Evolutionary conservation across 2,113 vertebrate genomes (phyloP).

Genomic region (Labrus mixtus): DNA sequence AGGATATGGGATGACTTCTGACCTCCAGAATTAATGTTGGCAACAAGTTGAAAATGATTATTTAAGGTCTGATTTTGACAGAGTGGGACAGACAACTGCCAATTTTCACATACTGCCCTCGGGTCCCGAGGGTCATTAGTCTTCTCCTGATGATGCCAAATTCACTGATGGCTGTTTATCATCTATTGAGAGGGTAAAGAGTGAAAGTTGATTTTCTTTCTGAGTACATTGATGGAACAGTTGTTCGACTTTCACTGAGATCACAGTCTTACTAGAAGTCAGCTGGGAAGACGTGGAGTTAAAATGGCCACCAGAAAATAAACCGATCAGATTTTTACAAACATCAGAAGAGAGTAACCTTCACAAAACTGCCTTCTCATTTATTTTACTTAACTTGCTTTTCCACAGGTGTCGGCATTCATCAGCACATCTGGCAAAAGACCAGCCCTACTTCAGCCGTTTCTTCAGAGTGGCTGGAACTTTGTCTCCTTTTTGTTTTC

Average conservation of each 20-base stretch:
- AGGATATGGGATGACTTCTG: constrained; percentile 10
- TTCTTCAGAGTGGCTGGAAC: no score
- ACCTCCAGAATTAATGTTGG: constrained; percentile 24
- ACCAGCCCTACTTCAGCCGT: no score
- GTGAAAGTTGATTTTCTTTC: neutral
- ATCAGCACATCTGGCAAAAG: no score
- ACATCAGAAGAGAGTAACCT: no score
- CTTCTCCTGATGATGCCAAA: neutral
- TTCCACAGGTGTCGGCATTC: no score
- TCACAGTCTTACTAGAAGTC: no score
- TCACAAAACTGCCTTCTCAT: no score
- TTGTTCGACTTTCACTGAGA: neutral
- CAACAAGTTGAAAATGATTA: neutral
- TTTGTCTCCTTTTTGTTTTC: no score
- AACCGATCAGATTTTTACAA: no score
- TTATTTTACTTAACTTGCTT: no score
- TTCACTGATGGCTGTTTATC: neutral
- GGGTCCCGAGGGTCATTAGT: neutral
- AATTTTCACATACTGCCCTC: neutral
- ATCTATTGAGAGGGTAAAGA: neutral
- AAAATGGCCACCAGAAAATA: no score
- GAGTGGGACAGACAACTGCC: neutral
- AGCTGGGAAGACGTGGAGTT: no score
- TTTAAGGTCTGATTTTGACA: constrained; percentile 1
- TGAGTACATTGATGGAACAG: neutral